Evolutionary conservation across 2,888 invertebrate genomes (phyloP), one percentile per base, ranked within the genome.

Genomic region (Stenotaenia linearis): DNA sequence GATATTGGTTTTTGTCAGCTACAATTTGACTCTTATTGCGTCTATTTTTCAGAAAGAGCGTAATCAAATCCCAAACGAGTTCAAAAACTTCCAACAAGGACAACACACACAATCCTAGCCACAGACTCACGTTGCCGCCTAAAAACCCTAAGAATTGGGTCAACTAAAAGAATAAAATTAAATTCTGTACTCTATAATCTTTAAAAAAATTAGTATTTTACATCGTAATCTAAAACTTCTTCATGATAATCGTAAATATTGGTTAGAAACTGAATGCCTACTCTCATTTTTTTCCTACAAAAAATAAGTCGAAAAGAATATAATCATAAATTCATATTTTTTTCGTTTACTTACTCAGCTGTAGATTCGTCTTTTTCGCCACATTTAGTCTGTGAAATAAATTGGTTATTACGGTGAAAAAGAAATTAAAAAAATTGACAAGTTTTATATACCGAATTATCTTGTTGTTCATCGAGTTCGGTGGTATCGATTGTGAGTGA

Each of bases 41-140:
- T n/a, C n/a, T n/a, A n/a, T n/a, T n/a, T n/a, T n/a, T n/a, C n/a
- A n/a, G n/a, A n/a, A n/a, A n/a, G n/a, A n/a, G n/a, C n/a, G n/a
- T n/a, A n/a, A n/a, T n/a, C n/a, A n/a, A n/a, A 18, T 45, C 18
- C 18, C 45, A 45, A 1, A 45, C 35, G 18, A 76, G 76, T 45
- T 77, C 77, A 1, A 77, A 9, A 15, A 77, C 0, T 77, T 77
- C 77, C 1, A 77, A 21, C 18, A 77, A 4, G 1, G 77, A 77
- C 23, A 77, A 9, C 18, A 77, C 23, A n/a, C 77, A 77, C 15
- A 77, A 15, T 0, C 77, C 77, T 15, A 77, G 9, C 77, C 77
- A 77, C 23, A 77, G 45, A 23, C 77, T 77, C 9, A 77, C 1
- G 37, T 77, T 77, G 6, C 77, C 77, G 9, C 77, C 77, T 12